Percentiles rank a stretch among this genome's conserved stretches.
Evolutionary conservation across 2,888 invertebrate genomes (phyloP).

Genomic region (Meiosimyza decipiens): DNA sequence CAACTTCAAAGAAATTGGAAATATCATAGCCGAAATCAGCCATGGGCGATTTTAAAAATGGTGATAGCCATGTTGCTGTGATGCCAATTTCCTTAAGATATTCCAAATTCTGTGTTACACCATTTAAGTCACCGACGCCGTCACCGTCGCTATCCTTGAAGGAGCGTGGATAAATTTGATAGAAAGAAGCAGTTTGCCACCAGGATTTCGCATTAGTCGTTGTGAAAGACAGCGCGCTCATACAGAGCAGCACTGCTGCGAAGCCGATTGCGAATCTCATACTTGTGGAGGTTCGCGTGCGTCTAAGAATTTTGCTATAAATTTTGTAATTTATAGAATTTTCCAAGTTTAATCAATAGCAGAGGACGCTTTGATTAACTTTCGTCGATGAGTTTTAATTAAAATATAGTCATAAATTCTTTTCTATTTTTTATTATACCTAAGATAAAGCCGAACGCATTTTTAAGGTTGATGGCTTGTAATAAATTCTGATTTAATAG

Average conservation of each 20-base stretch:
- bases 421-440: too few relatives aligned
- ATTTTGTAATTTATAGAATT: too few relatives aligned
- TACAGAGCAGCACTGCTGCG: constrained; percentile 39
- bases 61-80: constrained; percentile 77
- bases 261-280: too few relatives aligned
- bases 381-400: too few relatives aligned
- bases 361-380: too few relatives aligned
- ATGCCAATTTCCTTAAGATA: constrained; percentile 78
- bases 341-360: too few relatives aligned
- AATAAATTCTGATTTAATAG: too few relatives aligned
- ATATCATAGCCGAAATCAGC: constrained; percentile 84
- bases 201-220: constrained; percentile 67
- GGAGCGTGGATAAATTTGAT: constrained; percentile 88
- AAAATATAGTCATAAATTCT: too few relatives aligned
- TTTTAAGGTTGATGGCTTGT: too few relatives aligned
- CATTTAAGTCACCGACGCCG: constrained; percentile 86
- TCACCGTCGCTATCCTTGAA: constrained; percentile 86
- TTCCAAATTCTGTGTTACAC: constrained; percentile 73
- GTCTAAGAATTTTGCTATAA: too few relatives aligned
- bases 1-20: constrained; percentile 75
- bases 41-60: constrained; percentile 80
- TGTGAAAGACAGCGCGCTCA: background rate
- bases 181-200: constrained; percentile 85
- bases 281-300: too few relatives aligned
- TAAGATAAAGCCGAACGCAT: too few relatives aligned